Base-by-base conservation (phyloP, 2,888 invertebrate genomes). In the Eristalis tenax region DNA sequence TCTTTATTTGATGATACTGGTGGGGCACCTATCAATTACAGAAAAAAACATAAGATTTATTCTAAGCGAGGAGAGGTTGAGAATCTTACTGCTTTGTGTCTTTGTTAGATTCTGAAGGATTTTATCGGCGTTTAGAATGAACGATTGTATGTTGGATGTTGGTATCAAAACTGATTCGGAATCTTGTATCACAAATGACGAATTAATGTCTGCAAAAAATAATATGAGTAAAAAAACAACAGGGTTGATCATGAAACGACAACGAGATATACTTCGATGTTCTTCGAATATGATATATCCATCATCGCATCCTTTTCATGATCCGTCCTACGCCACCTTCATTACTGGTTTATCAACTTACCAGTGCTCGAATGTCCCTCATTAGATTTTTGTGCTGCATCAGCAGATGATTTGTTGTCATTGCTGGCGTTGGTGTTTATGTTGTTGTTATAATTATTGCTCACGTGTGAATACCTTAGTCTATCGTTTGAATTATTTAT, bases 91-190 rank as follows among this genome's bases (percentile, higher is more conserved):
- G 65, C 74, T 78, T 63, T 74, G 70, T 15, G 75, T 70, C 23
- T 69, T 71, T 61, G 91, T 91, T 65, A 92, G 90, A 88, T 92
- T 92, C 83, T 91, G 91, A 26, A 92, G 88, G 89, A 92, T 92
- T 89, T 91, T 92, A 90, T 92, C 92, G 63, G 92, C 92, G 86
- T 91, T 92, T 89, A 91, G 91, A 68, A 92, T 91, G 66, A 92
- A 92, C 73, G 91, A 90, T 89, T 92, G 92, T 77, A 92, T 90
- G 90, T 92, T 92, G 63, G 92, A 91, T 57, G 91, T 92, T 64
- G 92, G 92, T 91, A 92, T 91, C 71, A 92, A 90, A 89, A 90
- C 90, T 83, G 71, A 35, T 2, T 92, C 92, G 6, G 90, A 89
- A 71, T 91, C 92, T 50, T 86, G 82, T 81, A 90, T 87, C 88